These are phyloP conservation scores for Salvelinus alpinus DNA, from an alignment of 2,113 vertebrate species.

Conservation along the genomic window DNA sequence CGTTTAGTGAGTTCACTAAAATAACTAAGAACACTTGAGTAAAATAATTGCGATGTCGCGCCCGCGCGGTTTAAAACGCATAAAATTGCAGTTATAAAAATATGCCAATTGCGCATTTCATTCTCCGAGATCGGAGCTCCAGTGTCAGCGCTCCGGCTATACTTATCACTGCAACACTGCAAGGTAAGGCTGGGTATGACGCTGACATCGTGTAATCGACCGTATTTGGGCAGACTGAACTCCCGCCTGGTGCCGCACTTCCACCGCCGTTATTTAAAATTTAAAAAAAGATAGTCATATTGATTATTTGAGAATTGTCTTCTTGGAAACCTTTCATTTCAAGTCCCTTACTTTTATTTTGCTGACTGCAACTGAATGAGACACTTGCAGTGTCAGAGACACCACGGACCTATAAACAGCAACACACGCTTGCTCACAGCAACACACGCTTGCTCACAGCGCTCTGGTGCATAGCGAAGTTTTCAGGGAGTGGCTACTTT, in stretches of 20 bases:
- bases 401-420: slow-evolving; percentile 69
- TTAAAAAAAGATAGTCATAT: too few species aligned
- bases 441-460: slow-evolving; percentile 42
- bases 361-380: slow-evolving; percentile 33
- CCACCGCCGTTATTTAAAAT: slow-evolving; percentile 33
- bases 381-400: slow-evolving; percentile 11
- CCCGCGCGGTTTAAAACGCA: background rate
- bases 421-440: slow-evolving; percentile 59
- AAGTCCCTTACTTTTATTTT: background rate
- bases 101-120: slow-evolving; percentile 66
- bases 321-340: background rate
- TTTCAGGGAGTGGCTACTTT: slow-evolving; percentile 40
- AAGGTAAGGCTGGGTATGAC: slow-evolving; percentile 63
- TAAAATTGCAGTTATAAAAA: slow-evolving; percentile 37
- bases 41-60: background rate
- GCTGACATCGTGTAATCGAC: slow-evolving; percentile 73
- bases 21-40: background rate
- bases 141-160: slow-evolving; percentile 79
- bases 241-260: slow-evolving; percentile 16
- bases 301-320: too few species aligned
- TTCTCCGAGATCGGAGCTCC: slow-evolving; percentile 74
- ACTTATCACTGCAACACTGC: slow-evolving; percentile 86
- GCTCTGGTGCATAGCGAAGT: slow-evolving; percentile 1
- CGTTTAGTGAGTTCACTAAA: background rate
- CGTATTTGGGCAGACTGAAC: slow-evolving; percentile 90